Base-by-base conservation (phyloP, 1,140 invertebrate genomes). In the Tetraneura akinire region DNA sequence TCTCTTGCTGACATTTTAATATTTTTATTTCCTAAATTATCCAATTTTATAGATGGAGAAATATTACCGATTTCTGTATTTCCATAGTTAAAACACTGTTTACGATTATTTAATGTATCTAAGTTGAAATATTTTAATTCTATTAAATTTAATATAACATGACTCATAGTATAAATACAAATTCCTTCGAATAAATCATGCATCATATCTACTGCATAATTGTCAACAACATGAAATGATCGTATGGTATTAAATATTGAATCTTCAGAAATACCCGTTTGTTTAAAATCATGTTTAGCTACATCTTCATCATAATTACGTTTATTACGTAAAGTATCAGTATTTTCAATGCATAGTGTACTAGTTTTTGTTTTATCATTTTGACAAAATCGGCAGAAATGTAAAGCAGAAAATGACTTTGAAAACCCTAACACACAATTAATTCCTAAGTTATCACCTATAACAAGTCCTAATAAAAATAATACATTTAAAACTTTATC, bases 231-330 rank as follows among this genome's bases (percentile, higher is more conserved):
- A 57, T 76, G 73, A 16, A 76, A 76, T 23, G 18, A 51, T 53
- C 1, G 23, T 26, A 76, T 32, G 11, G 6, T 37, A 76, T 76
- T 51, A 53, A 76, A 76, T 51, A 76, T 55, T 32, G 29, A 53
- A 32, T 37, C n/a, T 55, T 76, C 73, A 53, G 0, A 37, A 32
- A 76, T 49, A 10, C 51, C 73, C 14, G 71, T 74, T 51, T 51
- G 18, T 32, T 18, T n/a, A 51, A 26, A 32, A 53, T 74, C 16
- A 74, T 29, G n/a, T 29, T 49, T 26, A 49, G 18, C 10, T n/a
- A 74, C 45, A 74, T 74, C 23, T 74, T 74, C 71, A 16, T 51
- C 71, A 74, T 74, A 74, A 53, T 74, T 74, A 51, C 11, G 45
- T 51, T 49, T 53, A 26, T 49, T 74, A 3, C 49, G 26, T 29